Evolutionary conservation across 2,888 invertebrate species (phyloP).

Genomic region (Timema podura): DNA sequence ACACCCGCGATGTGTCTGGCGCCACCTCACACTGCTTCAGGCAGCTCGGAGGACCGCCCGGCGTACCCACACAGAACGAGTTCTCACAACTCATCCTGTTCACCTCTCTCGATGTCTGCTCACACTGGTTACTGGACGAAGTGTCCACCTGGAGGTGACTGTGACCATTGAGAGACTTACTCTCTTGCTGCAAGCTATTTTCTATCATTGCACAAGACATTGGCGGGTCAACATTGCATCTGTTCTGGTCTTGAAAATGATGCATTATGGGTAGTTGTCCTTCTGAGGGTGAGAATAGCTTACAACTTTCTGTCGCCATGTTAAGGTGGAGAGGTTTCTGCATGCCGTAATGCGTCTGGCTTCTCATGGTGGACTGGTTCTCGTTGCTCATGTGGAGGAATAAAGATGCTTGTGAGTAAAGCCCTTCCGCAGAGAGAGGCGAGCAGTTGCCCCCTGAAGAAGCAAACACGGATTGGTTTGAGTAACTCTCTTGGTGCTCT

Average conservation of each 20-base stretch:
- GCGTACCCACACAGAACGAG: neutral
- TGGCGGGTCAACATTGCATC: constrained; percentile 14
- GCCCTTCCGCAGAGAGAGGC: constrained; percentile 22
- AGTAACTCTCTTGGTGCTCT: constrained; percentile 11
- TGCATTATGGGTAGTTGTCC: constrained; percentile 18
- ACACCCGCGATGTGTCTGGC: neutral
- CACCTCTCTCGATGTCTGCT: neutral
- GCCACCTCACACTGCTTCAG: constrained; percentile 12
- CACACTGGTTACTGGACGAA: neutral
- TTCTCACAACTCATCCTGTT: neutral
- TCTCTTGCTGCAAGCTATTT: constrained; percentile 18
- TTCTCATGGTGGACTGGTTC: constrained; percentile 13
- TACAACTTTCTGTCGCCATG: constrained; percentile 13
- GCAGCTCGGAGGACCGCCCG: neutral
- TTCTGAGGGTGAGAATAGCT: constrained; percentile 8
- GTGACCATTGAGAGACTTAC: constrained; percentile 1
- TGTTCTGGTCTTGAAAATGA: constrained; percentile 22
- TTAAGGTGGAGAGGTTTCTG: constrained; percentile 20
- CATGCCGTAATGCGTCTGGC: constrained; percentile 12
- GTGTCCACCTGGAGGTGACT: neutral
- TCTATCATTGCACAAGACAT: constrained; percentile 25
- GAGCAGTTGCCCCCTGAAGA: constrained; percentile 13
- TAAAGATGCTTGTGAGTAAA: constrained; percentile 28
- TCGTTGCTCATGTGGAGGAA: constrained; percentile 24
- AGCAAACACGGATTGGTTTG: constrained; percentile 11